Conservation (phyloP, 1,140 invertebrate genomes). For the Pseudomyrmex sp. region DNA sequence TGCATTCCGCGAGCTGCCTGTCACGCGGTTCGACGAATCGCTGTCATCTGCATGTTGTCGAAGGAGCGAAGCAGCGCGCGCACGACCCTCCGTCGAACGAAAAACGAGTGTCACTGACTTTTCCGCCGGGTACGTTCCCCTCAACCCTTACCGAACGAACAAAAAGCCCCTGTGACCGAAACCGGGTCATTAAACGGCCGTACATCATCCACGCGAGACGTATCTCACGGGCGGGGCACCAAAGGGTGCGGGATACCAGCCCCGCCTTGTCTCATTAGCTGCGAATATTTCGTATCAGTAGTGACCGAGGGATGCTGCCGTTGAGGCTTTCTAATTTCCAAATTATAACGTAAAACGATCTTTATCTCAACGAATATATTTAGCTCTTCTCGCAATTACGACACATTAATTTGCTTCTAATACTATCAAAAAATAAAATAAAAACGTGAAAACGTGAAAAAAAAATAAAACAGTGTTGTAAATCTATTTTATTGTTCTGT, state of each 20-base stretch:
- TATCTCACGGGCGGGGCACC: slow-evolving; percentile 52
- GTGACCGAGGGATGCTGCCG: not conserved
- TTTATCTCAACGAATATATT: not conserved
- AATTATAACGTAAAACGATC: slow-evolving; percentile 29
- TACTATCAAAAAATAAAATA: not conserved
- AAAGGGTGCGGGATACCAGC: slow-evolving; percentile 46
- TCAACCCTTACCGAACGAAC: slow-evolving; percentile 54
- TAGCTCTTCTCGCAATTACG: not conserved
- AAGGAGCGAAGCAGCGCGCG: slow-evolving; percentile 8
- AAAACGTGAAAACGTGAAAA: too few relatives aligned
- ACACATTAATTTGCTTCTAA: not conserved
- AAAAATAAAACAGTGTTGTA: too few relatives aligned
- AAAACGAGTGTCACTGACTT: slow-evolving; percentile 71
- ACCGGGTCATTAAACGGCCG: slow-evolving; percentile 77
- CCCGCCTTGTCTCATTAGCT: slow-evolving; percentile 68
- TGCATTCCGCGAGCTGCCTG: slow-evolving; percentile 49
- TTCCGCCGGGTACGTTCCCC: slow-evolving; percentile 52
- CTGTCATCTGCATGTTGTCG: slow-evolving; percentile 71
- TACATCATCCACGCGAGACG: slow-evolving; percentile 74
- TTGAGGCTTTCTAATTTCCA: slow-evolving; percentile 21
- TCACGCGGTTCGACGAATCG: slow-evolving; percentile 63
- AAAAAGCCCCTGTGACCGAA: slow-evolving; percentile 63
- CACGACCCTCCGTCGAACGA: slow-evolving; percentile 32
- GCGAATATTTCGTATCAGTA: slow-evolving; percentile 53
- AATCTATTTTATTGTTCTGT: not conserved